phyloP scores from a whole-genome alignment of 2,888 invertebrate genomes.

The Idaea aversata region DNA sequence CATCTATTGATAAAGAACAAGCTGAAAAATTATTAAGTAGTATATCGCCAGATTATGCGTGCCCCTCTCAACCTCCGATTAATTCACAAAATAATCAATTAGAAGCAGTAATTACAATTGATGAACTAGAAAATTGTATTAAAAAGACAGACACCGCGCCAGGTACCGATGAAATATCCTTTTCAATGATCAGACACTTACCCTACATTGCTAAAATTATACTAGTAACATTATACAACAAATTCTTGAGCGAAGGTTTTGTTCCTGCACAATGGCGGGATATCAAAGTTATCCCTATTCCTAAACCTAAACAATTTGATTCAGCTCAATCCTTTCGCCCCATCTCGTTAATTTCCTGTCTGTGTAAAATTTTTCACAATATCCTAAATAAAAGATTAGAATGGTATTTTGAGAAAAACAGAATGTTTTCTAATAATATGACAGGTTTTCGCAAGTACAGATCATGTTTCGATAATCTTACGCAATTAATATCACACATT shows the following conservation, averaged over 20 bases:
- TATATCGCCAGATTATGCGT: conserved; percentile 8
- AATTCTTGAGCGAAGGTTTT: conserved; percentile 7
- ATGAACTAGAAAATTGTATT: not conserved
- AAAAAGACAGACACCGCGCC: conserved; percentile 22
- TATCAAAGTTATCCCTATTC: conserved; percentile 23
- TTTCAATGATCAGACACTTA: conserved; percentile 23
- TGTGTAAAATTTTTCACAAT: conserved; percentile 27
- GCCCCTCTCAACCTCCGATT: not conserved
- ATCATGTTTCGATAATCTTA: conserved; percentile 16
- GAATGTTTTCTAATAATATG: conserved; percentile 14
- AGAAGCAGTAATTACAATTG: not conserved
- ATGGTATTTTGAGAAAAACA: conserved; percentile 24
- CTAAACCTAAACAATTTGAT: conserved; percentile 14
- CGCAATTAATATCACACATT: conserved; percentile 11
- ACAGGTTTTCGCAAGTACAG: conserved; percentile 17
- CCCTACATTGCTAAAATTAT: conserved; percentile 10
- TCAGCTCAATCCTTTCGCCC: conserved; percentile 14
- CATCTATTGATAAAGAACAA: not conserved
- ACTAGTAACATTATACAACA: conserved; percentile 18
- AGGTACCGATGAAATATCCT: conserved; percentile 19
- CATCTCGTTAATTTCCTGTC: conserved; percentile 23
- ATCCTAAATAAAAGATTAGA: conserved; percentile 25
- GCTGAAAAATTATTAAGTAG: not conserved
- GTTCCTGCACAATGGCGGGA: conserved; percentile 23
- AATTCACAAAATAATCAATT: not conserved